phyloP scores from a whole-genome alignment of 2,113 vertebrate genomes.

The Triplophysa tibetana region DNA sequence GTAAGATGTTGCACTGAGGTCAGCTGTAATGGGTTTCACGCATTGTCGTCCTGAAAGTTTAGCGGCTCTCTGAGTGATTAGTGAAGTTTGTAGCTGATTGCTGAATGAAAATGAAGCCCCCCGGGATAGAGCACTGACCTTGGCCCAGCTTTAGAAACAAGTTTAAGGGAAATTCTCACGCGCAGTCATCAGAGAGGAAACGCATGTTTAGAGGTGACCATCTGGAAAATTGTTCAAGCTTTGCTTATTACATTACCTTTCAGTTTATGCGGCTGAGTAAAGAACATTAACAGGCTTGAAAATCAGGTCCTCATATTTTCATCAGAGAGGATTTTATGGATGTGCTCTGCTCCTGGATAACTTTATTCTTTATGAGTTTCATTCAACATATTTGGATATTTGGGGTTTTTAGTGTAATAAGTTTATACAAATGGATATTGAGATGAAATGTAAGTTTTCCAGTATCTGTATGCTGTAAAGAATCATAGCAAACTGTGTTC shows the following conservation, averaged over 20 bases:
- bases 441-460: neutral
- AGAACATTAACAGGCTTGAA: slow-evolving; percentile 24
- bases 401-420: neutral
- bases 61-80: slow-evolving; percentile 1
- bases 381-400: neutral
- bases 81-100: slow-evolving; percentile 13
- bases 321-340: slow-evolving; percentile 5
- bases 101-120: slow-evolving; percentile 36
- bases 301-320: neutral
- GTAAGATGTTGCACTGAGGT: slow-evolving; percentile 20
- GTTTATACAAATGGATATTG: neutral
- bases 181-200: slow-evolving; percentile 23
- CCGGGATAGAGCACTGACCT: neutral
- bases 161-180: slow-evolving; percentile 26
- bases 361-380: neutral
- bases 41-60: slow-evolving; percentile 14
- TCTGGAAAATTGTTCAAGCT: slow-evolving; percentile 43
- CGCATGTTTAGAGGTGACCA: slow-evolving; percentile 32
- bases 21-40: slow-evolving; percentile 6
- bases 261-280: slow-evolving; percentile 26
- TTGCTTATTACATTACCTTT: slow-evolving; percentile 36
- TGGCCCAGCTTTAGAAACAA: slow-evolving; percentile 1
- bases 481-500: no score
- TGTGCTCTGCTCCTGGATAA: neutral
- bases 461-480: no score